Conservation (phyloP, 1,140 invertebrate genomes). For the Aphelinus certus region DNA sequence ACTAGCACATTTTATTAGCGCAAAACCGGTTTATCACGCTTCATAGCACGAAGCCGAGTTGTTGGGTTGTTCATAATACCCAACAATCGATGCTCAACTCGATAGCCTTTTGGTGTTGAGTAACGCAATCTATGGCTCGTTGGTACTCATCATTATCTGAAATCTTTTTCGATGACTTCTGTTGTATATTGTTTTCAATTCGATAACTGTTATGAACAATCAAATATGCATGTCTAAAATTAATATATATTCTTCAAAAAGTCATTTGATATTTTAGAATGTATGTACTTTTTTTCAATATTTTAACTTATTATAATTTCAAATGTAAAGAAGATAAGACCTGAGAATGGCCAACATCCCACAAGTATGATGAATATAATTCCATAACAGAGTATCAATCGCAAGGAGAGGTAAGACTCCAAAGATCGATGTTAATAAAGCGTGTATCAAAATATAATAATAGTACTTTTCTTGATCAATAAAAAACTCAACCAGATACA, state of each 20-base stretch:
- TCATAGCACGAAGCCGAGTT: too few relatives aligned
- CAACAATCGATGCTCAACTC: slow-evolving; percentile 12
- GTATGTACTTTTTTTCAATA: neutral
- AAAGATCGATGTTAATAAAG: slow-evolving; percentile 8
- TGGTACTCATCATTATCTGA: neutral
- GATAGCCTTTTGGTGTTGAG: slow-evolving; percentile 28
- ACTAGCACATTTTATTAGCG: too few relatives aligned
- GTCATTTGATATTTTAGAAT: neutral
- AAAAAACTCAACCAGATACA: slow-evolving; percentile 35
- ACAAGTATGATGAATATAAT: slow-evolving; percentile 35
- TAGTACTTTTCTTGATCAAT: slow-evolving; percentile 41
- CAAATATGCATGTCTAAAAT: neutral
- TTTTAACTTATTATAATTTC: neutral
- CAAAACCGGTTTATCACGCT: too few relatives aligned
- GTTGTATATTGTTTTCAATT: neutral
- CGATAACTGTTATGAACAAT: neutral
- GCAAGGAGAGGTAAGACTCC: slow-evolving; percentile 13
- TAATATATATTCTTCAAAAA: neutral
- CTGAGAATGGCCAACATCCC: slow-evolving; percentile 39
- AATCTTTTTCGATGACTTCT: neutral
- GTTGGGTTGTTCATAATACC: too few relatives aligned
- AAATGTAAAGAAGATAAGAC: slow-evolving; percentile 18
- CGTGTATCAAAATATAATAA: slow-evolving; percentile 33
- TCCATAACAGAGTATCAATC: slow-evolving; percentile 21
- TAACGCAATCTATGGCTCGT: slow-evolving; percentile 9